Base-by-base conservation (phyloP, 1,140 invertebrate species). In the Cepaea nemoralis region DNA sequence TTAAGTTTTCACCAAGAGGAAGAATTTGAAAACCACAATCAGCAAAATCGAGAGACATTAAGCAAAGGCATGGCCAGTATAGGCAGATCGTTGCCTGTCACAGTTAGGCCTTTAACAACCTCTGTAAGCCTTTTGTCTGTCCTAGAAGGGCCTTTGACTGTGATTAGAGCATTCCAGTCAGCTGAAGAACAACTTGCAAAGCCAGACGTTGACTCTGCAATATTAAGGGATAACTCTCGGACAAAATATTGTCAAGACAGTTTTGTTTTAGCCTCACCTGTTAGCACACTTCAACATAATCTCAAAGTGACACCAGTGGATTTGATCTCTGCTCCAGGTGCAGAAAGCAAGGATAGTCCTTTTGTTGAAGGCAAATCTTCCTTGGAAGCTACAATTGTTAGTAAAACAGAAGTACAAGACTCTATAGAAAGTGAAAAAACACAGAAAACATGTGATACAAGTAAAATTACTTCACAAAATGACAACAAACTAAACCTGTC, bases 171-270 rank as follows among this genome's bases (percentile, higher is more conserved):
- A 63, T 16, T 31, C 22, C 27, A 31, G n/a, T 31, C 59, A 2
- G 16, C 5, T 27, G 59, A 31, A 5, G 8, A 27, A 6, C 39
- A 39, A 40, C 8, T 14, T 37, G 24, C 14, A 0, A 71, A 71
- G 14, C 22, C 33, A 27, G 35, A 71, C 8, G 50, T 48, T 8
- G 40, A 74, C 39, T 42, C 42, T 2, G 45, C 22, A 35, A 2
- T 45, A 12, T 14, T 33, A 27, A 2, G 24, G 24, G 45, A 50
- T 31, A 35, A 27, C 31, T 37, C 1, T 40, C 33, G 40, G 5
- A 19, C 6, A 3, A 77, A 63, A 42, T 66, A 77, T 66, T 66
- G 24, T 33, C 76, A 16, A 5, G 76, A 77, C 35, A 55, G 55
- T 1, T 77, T 77, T 40, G 39, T 77, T 33, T 33, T 77, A 3